These are phyloP conservation scores for Apamea epomidion DNA, from an alignment of 2,888 invertebrate genomes.

Conservation along the genomic window DNA sequence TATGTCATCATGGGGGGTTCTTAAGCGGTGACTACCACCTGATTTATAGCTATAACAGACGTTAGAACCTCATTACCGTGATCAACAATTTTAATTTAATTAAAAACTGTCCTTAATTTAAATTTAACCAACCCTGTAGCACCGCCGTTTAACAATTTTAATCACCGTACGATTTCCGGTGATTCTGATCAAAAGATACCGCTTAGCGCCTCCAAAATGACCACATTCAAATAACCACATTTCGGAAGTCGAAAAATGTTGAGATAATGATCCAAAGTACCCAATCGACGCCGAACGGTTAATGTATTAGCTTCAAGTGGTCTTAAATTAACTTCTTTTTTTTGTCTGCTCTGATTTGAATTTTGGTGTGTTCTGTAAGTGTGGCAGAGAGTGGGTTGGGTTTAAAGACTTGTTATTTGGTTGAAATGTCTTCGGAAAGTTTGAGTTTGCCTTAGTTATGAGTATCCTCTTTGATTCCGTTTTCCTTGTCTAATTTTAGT, in stretches of 20 bases:
- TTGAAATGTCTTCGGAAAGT: slow-evolving; percentile 14
- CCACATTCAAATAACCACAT: slow-evolving; percentile 60
- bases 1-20: neutral
- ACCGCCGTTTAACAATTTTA: slow-evolving; percentile 57
- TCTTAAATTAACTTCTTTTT: slow-evolving; percentile 58
- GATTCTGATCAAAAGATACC: slow-evolving; percentile 65
- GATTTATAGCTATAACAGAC: slow-evolving; percentile 4
- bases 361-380: slow-evolving; percentile 26
- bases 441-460: neutral
- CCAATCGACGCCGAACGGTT: slow-evolving; percentile 56
- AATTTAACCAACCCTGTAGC: slow-evolving; percentile 45
- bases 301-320: slow-evolving; percentile 64
- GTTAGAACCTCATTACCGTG: slow-evolving; percentile 17
- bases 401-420: neutral
- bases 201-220: slow-evolving; percentile 65
- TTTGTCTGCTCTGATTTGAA: slow-evolving; percentile 42
- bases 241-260: slow-evolving; percentile 69
- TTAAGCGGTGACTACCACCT: neutral
- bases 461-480: neutral
- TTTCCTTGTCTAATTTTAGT: neutral
- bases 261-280: slow-evolving; percentile 66
- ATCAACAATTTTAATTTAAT: slow-evolving; percentile 41
- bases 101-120: slow-evolving; percentile 22
- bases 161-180: slow-evolving; percentile 64
- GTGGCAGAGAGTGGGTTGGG: slow-evolving; percentile 1